Conservation (phyloP, 2,113 vertebrate genomes). For the Lota lota region DNA sequence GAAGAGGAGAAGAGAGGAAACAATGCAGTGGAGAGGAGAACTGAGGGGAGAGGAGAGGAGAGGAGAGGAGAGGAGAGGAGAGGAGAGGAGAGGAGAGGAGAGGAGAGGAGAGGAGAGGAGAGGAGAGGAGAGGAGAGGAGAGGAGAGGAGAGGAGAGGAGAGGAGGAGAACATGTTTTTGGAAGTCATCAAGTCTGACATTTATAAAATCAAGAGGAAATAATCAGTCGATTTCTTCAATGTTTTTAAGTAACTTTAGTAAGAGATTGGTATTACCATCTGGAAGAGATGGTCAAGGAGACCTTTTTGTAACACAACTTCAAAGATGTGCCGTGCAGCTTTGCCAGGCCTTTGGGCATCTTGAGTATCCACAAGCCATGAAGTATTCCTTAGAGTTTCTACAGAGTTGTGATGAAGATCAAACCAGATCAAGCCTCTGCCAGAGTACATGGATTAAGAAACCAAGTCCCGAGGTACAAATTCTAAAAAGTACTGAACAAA, state of each 20-base stretch:
- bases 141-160: not conserved
- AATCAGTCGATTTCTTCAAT: not conserved
- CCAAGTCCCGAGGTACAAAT: constrained; percentile 8
- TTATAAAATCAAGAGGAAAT: not conserved
- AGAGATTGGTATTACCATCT: too few relatives aligned
- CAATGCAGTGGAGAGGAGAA: too few relatives aligned
- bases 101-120: constrained; percentile 4
- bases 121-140: constrained; percentile 4
- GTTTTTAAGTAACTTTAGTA: too few relatives aligned
- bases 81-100: not conserved
- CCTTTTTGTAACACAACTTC: too few relatives aligned
- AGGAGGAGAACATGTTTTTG: not conserved
- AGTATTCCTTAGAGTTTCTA: constrained; percentile 17
- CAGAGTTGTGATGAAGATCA: constrained; percentile 17
- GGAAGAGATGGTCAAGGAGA: too few relatives aligned
- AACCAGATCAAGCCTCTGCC: constrained; percentile 16
- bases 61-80: constrained; percentile 1
- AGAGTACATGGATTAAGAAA: constrained; percentile 10
- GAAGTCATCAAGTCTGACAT: constrained; percentile 1
- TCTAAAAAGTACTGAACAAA: too few relatives aligned
- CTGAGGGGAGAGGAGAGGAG: too few relatives aligned
- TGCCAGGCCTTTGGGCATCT: constrained; percentile 17
- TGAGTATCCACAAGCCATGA: constrained; percentile 17
- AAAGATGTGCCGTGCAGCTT: too few relatives aligned
- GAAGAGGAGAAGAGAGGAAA: not conserved